Conservation (phyloP, 2,113 vertebrate genomes). For the Corvus hawaiiensis region DNA sequence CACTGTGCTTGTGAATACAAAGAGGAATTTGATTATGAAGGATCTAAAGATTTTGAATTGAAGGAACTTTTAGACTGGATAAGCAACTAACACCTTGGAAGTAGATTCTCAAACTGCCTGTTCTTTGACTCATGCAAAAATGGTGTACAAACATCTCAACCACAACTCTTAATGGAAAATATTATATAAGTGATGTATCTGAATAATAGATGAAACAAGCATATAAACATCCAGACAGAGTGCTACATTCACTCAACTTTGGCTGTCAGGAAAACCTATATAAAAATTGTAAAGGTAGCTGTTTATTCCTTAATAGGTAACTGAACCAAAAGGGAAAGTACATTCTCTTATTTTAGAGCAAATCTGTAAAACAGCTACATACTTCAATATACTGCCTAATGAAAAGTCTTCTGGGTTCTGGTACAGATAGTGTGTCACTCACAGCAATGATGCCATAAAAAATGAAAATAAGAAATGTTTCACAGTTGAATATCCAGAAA, state of each 20-base stretch:
- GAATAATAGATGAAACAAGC: slow-evolving; percentile 13
- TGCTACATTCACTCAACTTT: background rate
- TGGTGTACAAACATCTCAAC: background rate
- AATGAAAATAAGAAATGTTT: slow-evolving; percentile 30
- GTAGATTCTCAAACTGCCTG: background rate
- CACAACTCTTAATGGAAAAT: background rate
- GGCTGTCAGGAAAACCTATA: background rate
- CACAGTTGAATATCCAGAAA: slow-evolving; percentile 28
- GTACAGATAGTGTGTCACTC: background rate
- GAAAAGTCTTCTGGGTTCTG: background rate
- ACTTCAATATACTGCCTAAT: slow-evolving; percentile 8
- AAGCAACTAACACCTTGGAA: background rate
- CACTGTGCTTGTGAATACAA: background rate
- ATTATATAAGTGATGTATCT: background rate
- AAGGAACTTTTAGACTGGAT: background rate
- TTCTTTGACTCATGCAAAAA: background rate
- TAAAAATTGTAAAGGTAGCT: background rate
- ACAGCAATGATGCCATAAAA: slow-evolving; percentile 13
- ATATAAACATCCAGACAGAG: background rate
- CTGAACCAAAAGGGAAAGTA: background rate
- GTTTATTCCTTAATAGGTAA: background rate
- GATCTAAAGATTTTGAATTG: background rate
- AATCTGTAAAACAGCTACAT: background rate
- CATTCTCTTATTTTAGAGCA: slow-evolving; percentile 4
- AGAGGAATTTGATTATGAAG: background rate